Conservation (phyloP, 2,113 vertebrate genomes). For the Regulus satrapa region DNA sequence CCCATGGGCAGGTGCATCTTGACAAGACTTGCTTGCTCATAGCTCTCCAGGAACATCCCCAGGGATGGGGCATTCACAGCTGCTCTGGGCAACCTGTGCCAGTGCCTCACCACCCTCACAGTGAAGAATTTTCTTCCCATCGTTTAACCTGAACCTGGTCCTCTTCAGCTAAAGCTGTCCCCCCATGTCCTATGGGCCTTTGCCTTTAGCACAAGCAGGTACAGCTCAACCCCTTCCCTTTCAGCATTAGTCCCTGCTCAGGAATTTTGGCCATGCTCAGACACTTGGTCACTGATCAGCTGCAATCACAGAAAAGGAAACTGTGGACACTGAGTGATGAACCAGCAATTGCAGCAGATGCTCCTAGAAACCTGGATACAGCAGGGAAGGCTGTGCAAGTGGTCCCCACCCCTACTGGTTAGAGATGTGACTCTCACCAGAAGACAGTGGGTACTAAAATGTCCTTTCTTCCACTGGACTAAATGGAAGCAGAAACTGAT, state of each 20-base stretch:
- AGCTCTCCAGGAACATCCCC: background rate
- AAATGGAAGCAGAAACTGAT: background rate
- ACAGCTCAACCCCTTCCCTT: background rate
- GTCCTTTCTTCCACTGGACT: background rate
- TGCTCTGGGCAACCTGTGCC: background rate
- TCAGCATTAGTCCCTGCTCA: background rate
- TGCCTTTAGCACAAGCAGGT: background rate
- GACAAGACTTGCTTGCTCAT: background rate
- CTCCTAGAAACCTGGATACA: background rate
- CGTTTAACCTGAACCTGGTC: background rate
- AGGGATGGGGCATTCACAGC: background rate
- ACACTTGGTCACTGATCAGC: background rate
- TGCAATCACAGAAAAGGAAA: background rate
- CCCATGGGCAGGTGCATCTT: background rate
- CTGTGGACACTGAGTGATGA: background rate
- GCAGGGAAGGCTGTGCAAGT: background rate
- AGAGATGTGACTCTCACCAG: background rate
- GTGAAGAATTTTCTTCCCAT: background rate
- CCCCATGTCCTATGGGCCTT: no score
- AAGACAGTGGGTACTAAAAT: background rate
- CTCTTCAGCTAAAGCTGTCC: background rate
- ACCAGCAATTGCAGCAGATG: background rate
- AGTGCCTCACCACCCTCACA: background rate
- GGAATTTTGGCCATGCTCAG: background rate
- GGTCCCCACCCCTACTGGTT: background rate